These are phyloP conservation scores for Actenoides hombroni DNA, from an alignment of 2,113 vertebrate species.

Conservation along the genomic window DNA sequence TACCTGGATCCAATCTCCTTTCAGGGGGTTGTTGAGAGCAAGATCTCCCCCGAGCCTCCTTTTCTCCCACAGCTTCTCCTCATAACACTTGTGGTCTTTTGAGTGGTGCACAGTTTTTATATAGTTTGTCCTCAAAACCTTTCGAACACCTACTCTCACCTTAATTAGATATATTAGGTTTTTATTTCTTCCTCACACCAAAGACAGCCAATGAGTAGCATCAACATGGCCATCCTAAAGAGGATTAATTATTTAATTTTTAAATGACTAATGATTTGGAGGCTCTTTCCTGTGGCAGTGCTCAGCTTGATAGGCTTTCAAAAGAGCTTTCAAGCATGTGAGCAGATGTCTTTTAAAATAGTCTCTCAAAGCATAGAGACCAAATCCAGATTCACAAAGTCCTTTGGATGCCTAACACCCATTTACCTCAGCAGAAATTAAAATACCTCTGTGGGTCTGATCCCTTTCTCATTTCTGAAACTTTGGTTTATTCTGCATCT, in stretches of 20 bases:
- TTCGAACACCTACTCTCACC: neutral
- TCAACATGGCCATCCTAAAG: neutral
- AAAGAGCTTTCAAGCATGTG: neutral
- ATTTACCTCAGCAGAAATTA: neutral
- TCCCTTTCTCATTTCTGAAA: neutral
- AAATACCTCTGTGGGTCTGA: neutral
- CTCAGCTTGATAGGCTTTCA: neutral
- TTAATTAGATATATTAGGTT: neutral
- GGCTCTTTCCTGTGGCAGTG: neutral
- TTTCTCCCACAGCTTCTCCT: too few species aligned
- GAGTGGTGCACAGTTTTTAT: neutral
- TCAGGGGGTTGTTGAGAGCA: too few species aligned
- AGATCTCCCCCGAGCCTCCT: too few species aligned
- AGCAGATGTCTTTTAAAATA: neutral
- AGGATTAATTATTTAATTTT: neutral
- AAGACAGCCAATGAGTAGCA: neutral
- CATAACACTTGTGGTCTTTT: too few species aligned
- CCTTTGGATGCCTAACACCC: neutral
- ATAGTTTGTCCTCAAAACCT: neutral
- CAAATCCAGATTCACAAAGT: neutral
- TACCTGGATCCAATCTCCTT: too few species aligned
- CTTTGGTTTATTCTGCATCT: neutral
- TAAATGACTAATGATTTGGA: neutral
- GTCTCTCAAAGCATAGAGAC: neutral
- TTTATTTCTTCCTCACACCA: neutral